phyloP scores from a whole-genome alignment of 1,140 invertebrate species.

The Sycophila sp. region DNA sequence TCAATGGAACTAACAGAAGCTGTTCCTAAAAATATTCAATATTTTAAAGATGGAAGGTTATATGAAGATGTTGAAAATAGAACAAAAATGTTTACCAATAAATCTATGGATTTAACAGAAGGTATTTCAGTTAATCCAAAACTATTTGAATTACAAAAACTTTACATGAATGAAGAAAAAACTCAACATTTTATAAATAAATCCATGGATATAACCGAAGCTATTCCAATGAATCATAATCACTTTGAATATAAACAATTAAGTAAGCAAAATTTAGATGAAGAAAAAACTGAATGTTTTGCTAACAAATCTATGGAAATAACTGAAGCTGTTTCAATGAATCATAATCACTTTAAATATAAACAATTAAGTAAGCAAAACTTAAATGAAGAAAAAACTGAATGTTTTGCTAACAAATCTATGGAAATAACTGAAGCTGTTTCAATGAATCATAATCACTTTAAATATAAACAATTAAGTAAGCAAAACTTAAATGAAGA shows the following conservation, averaged over 20 bases:
- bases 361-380: neutral
- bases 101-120: neutral
- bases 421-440: neutral
- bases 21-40: neutral
- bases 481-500: no score
- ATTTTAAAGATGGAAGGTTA: neutral
- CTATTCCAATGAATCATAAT: neutral
- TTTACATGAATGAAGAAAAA: neutral
- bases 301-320: slow-evolving; percentile 1
- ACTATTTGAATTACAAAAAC: no score
- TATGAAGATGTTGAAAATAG: neutral
- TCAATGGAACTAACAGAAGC: slow-evolving; percentile 30
- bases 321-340: neutral
- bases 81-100: neutral
- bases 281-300: neutral
- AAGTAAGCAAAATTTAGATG: no score
- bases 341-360: no score
- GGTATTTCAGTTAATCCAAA: neutral
- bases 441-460: no score
- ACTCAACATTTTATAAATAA: slow-evolving; percentile 16
- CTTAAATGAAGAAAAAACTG: slow-evolving; percentile 12
- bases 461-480: neutral
- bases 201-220: slow-evolving; percentile 41
- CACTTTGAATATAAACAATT: neutral
- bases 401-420: neutral